Evolutionary conservation across 2,797 vertebrate genomes (phyloP), one percentile per base, ranked within the genome.

Genomic region (Lithobates sylvaticus): DNA sequence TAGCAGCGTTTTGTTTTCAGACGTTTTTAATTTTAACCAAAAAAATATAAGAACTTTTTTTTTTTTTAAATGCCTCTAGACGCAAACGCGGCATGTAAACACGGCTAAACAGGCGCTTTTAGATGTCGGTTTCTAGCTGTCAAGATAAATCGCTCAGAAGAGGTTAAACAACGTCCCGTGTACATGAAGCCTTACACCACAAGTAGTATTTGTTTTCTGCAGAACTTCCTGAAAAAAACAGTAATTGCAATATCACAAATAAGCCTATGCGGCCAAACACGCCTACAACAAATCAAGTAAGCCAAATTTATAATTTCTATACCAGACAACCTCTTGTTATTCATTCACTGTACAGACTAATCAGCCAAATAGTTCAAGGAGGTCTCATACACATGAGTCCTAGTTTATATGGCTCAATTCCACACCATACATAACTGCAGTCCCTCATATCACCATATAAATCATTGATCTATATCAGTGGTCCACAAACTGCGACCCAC

Each of bases 231-330:
- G 23, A 10, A 36, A 21, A 29, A 80, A 36, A 36, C 3, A 81
- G 15, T 71, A 39, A 72, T 81, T 47, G 34, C 21, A 81, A 81
- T 58, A 71, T 81, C 78, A 71, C 67, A 23, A 27, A 13, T 58
- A 47, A 54, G 5, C 7, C 12, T 26, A 70, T 15, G 21, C 3
- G n/a, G 79, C 68, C 47, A 81, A 81, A 81, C 10, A 81, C 36
- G 47, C 29, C 29, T 72, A 32, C 70, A 72, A 39, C 13, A 26
- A 50, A 26, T 15, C 7, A 36, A 50, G 39, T 54, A 27, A n/a
- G 16, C 29, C 29, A 42, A 70, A 36, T 23, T 58, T n/a, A 23
- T 58, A 71, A 71, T 70, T 58, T 32, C 27, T 81, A 32, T 71
- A 71, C 42, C 68, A 81, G 78, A 81, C 34, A 70, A 34, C 29